Percentiles rank a stretch among this genome's conserved stretches.
These are phyloP conservation scores for Phalanger gymnotis DNA, from an alignment of 2,797 vertebrate genomes.

Conservation along the genomic window DNA sequence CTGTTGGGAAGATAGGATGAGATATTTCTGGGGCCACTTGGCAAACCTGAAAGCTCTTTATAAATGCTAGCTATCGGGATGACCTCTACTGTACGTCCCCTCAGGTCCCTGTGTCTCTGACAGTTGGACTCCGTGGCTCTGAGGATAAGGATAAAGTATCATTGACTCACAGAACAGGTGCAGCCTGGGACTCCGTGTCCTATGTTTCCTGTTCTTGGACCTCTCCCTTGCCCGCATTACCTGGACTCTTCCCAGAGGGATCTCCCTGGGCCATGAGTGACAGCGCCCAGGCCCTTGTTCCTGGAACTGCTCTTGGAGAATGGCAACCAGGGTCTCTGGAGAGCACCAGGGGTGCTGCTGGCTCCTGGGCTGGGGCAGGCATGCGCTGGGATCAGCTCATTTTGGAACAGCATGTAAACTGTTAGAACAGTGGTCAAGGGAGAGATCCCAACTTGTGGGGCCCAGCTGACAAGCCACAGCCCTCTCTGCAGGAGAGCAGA, in stretches of 20 bases:
- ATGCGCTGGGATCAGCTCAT: slow-evolving; percentile 30
- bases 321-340: slow-evolving; percentile 25
- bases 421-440: slow-evolving; percentile 7
- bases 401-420: slow-evolving; percentile 15
- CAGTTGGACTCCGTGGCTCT: slow-evolving; percentile 58
- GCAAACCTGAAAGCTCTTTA: not conserved
- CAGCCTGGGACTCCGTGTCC: slow-evolving; percentile 55
- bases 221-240: slow-evolving; percentile 49
- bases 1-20: too few species aligned
- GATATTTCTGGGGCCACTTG: too few species aligned
- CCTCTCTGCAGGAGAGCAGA: not conserved
- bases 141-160: slow-evolving; percentile 54
- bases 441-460: slow-evolving; percentile 5
- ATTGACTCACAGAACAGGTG: slow-evolving; percentile 74
- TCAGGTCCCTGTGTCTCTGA: not conserved
- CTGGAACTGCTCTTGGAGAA: not conserved
- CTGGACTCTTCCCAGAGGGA: slow-evolving; percentile 1
- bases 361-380: not conserved
- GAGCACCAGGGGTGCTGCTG: not conserved
- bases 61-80: not conserved
- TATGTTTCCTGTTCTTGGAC: not conserved
- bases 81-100: slow-evolving; percentile 28
- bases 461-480: slow-evolving; percentile 24
- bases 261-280: not conserved
- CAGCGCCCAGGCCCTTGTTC: not conserved